phyloP scores from a whole-genome alignment of 2,888 invertebrate genomes.

The Osedax fenrisi region DNA sequence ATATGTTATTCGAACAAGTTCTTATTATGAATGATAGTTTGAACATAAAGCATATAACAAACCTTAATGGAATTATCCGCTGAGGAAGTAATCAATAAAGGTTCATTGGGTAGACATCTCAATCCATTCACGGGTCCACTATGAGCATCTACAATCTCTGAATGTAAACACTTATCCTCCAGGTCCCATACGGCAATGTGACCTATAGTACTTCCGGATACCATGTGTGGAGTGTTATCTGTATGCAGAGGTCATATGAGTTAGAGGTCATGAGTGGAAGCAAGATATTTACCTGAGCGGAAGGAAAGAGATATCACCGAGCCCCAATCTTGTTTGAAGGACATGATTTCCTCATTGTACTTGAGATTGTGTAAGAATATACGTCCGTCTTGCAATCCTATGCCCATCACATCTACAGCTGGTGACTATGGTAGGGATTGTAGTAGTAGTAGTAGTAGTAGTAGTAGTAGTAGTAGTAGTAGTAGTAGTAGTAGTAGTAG shows the following conservation, averaged over 20 bases:
- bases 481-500: too few species aligned
- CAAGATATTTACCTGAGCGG: conserved; percentile 53
- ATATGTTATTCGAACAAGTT: not conserved
- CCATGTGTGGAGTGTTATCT: conserved; percentile 61
- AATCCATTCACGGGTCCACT: conserved; percentile 63
- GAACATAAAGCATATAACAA: too few species aligned
- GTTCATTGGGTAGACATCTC: conserved; percentile 73
- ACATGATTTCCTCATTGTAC: conserved; percentile 68
- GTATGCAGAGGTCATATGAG: not conserved
- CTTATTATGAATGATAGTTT: too few species aligned
- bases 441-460: too few species aligned
- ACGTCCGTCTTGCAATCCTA: conserved; percentile 70
- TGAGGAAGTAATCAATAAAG: conserved; percentile 76
- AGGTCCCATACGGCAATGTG: conserved; percentile 87
- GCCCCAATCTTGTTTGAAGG: conserved; percentile 83
- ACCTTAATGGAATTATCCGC: conserved; percentile 84
- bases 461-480: too few species aligned
- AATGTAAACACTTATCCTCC: conserved; percentile 57
- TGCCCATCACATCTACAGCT: conserved; percentile 76
- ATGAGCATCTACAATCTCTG: conserved; percentile 72
- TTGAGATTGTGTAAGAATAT: conserved; percentile 77
- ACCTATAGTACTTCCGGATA: conserved; percentile 68
- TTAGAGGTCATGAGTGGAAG: not conserved
- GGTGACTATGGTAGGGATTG: conserved; percentile 60
- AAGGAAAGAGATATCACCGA: conserved; percentile 71